Base-by-base conservation (phyloP, 2,888 invertebrate genomes). In the Sicus ferrugineus region DNA sequence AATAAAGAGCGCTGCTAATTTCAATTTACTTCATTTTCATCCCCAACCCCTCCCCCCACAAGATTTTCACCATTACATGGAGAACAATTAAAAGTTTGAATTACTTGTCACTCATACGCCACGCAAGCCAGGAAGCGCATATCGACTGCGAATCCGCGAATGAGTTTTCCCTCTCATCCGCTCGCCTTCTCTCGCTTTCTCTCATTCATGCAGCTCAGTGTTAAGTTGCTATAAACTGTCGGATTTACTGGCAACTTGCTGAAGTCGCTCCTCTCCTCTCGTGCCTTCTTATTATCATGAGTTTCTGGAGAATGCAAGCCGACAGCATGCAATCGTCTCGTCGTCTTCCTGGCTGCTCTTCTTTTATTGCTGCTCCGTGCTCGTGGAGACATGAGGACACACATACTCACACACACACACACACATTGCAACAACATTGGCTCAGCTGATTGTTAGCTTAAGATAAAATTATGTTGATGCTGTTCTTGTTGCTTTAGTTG, bases 21-120 rank as follows among this genome's bases (percentile, higher is more conserved):
- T 42, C 42, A 42, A n/a, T 42, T 42, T 42, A 42, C 42, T 42
- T 42, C 42, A 9, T 42, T 42, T 42, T 42, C 42, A 42, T 56
- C 30, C 38, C 23, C 16, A 46, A 42, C 42, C n/a, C n/a, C n/a
- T n/a, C n/a, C n/a, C n/a, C n/a, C n/a, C n/a, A n/a, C n/a, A n/a
- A n/a, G n/a, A n/a, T n/a, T n/a, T n/a, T n/a, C n/a, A n/a, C n/a
- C n/a, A n/a, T n/a, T n/a, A n/a, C n/a, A n/a, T n/a, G n/a, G n/a
- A n/a, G n/a, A 61, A 61, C 61, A 61, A 61, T 61, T 61, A 61
- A 42, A 61, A 61, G 26, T 61, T 61, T 61, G 42, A 61, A 61
- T 61, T 61, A 26, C 61, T 42, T 61, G 61, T 26, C 61, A 61
- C 46, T 61, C 61, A 46, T 61, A 38, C 42, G 61, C 14, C 42